A percentile compares a stretch with the other conserved stretches of the same genome.
Evolutionary conservation across 1,140 invertebrate species (phyloP).

Genomic region (Anoplolepis gracilipes): DNA sequence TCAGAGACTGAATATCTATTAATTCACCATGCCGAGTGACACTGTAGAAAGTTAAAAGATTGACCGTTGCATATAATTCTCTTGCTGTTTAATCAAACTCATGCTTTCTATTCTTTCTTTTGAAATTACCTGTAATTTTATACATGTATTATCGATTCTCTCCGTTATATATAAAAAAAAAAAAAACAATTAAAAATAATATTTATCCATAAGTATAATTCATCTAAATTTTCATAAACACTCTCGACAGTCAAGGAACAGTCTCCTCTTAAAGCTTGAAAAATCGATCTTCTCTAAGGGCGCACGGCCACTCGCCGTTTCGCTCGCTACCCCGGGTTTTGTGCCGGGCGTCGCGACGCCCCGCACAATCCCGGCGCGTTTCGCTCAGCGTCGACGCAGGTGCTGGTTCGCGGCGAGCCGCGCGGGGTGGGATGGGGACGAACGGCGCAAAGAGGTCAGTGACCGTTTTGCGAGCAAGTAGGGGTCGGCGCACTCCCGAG

Average conservation of each 20-base stretch:
- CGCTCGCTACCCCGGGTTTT: neutral
- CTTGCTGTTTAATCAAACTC: neutral
- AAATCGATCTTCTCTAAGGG: neutral
- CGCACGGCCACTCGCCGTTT: neutral
- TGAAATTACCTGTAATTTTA: neutral
- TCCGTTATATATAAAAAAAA: neutral
- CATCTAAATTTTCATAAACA: neutral
- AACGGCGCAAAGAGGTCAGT: conserved; percentile 76
- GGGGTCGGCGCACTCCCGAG: conserved; percentile 83
- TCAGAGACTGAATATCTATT: neutral
- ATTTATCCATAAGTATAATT: neutral
- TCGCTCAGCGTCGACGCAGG: conserved; percentile 64
- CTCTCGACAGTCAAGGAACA: neutral
- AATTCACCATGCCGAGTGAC: neutral
- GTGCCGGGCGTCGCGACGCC: conserved; percentile 40
- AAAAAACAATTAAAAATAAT: neutral
- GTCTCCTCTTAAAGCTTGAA: neutral
- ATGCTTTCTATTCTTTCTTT: neutral
- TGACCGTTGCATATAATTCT: conserved; percentile 2
- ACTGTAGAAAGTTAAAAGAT: neutral
- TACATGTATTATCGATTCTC: neutral
- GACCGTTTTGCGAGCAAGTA: conserved; percentile 80
- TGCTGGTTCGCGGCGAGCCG: conserved; percentile 24
- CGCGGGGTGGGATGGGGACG: conserved; percentile 67
- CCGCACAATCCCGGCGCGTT: neutral